A percentile compares a stretch with the other conserved stretches of the same genome.
These are phyloP conservation scores for Neoitamus cyanurus DNA, from an alignment of 2,888 invertebrate genomes.

Conservation along the genomic window DNA sequence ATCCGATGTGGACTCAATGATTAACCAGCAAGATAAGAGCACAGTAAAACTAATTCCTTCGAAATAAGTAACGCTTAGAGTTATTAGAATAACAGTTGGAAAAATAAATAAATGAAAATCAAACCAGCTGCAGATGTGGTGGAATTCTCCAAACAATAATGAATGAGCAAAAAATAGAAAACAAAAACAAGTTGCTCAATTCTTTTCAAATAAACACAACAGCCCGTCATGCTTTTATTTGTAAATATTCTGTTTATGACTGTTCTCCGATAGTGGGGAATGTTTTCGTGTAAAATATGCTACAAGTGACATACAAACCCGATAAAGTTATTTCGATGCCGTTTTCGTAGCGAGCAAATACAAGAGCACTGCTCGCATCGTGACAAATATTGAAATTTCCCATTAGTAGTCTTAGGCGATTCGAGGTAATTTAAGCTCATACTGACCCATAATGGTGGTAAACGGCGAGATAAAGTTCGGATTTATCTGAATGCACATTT, in stretches of 20 bases:
- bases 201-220: background rate
- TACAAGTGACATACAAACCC: background rate
- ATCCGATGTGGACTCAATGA: background rate
- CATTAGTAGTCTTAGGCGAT: background rate
- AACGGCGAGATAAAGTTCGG: background rate
- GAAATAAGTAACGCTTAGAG: background rate
- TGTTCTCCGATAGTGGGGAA: background rate
- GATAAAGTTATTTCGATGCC: background rate
- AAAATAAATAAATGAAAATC: background rate
- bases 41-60: background rate
- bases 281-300: background rate
- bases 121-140: background rate
- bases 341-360: background rate
- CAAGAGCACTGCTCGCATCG: background rate
- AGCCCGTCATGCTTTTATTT: background rate
- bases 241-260: background rate
- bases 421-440: background rate
- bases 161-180: background rate
- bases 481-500: background rate
- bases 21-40: background rate
- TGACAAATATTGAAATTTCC: background rate
- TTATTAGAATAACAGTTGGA: background rate
- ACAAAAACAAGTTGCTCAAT: background rate
- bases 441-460: background rate
- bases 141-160: background rate